These are phyloP conservation scores for Herminia tarsipennalis DNA, from an alignment of 2,888 invertebrate genomes.

Conservation along the genomic window DNA sequence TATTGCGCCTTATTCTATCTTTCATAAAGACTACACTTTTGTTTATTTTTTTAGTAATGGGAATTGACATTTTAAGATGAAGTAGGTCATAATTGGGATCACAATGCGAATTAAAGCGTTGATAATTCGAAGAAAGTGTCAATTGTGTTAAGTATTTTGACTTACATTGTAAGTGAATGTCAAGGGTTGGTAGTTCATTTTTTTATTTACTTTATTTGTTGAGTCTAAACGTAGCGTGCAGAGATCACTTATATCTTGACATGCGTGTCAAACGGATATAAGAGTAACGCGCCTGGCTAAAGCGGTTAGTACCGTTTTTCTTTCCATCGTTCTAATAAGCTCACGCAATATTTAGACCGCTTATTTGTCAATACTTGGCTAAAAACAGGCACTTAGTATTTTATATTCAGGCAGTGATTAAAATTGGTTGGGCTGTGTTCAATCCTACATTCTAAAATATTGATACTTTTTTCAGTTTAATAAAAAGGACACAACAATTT, in stretches of 20 bases:
- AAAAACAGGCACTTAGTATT: no score
- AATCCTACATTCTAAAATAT: no score
- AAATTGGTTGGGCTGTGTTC: no score
- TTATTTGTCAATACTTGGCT: constrained; percentile 4
- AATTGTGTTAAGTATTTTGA: constrained; percentile 56
- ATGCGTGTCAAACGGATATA: constrained; percentile 47
- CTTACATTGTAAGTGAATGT: constrained; percentile 48
- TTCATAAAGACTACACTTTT: constrained; percentile 12
- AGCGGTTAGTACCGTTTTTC: constrained; percentile 30
- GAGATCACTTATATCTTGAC: constrained; percentile 43
- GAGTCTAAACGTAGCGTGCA: constrained; percentile 33
- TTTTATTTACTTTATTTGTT: constrained; percentile 22
- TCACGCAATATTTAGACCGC: constrained; percentile 30
- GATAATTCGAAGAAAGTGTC: constrained; percentile 56
- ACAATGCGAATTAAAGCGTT: constrained; percentile 58
- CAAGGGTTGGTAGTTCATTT: constrained; percentile 38
- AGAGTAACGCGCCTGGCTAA: constrained; percentile 30
- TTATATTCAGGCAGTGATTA: no score
- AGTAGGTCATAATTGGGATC: constrained; percentile 62
- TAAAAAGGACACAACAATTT: no score
- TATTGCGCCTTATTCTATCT: constrained; percentile 25
- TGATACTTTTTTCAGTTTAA: no score
- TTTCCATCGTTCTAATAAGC: constrained; percentile 21
- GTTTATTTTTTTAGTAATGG: neutral
- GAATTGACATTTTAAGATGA: constrained; percentile 51